Evolutionary conservation across 2,113 vertebrate species (phyloP).

Genomic region (Brachypodius melanocephalos): DNA sequence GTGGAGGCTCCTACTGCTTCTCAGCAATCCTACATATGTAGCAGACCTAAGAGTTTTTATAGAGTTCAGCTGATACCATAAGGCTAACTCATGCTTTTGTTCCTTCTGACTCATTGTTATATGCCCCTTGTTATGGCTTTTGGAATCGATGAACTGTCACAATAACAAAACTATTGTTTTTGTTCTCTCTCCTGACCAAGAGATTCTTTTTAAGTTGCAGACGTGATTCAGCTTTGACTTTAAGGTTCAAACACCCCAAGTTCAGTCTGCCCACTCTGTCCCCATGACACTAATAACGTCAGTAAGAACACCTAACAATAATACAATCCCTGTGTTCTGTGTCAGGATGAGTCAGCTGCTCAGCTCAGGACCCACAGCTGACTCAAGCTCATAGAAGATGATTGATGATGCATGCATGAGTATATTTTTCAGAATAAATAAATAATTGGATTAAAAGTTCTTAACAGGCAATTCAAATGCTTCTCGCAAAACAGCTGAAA

Average conservation of each 20-base stretch:
- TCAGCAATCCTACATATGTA: neutral
- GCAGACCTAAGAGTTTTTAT: neutral
- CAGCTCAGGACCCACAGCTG: neutral
- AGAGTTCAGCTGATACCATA: neutral
- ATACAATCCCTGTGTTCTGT: neutral
- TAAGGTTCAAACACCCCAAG: neutral
- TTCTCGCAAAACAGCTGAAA: neutral
- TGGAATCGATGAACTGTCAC: neutral
- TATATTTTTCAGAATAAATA: neutral
- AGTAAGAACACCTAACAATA: neutral
- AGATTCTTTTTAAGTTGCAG: neutral
- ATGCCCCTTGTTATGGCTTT: accelerated
- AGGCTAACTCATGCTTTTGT: neutral
- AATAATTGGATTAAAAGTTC: neutral
- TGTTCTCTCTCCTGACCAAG: neutral
- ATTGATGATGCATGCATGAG: neutral
- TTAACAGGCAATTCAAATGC: neutral
- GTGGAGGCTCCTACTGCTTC: neutral
- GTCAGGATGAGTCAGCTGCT: neutral
- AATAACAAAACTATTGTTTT: neutral
- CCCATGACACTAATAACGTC: neutral
- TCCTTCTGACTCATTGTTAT: neutral
- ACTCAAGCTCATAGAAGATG: neutral
- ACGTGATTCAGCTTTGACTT: neutral
- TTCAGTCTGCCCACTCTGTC: neutral